Base-by-base conservation (phyloP, 2,113 vertebrate species). In the Entelurus aequoreus region DNA sequence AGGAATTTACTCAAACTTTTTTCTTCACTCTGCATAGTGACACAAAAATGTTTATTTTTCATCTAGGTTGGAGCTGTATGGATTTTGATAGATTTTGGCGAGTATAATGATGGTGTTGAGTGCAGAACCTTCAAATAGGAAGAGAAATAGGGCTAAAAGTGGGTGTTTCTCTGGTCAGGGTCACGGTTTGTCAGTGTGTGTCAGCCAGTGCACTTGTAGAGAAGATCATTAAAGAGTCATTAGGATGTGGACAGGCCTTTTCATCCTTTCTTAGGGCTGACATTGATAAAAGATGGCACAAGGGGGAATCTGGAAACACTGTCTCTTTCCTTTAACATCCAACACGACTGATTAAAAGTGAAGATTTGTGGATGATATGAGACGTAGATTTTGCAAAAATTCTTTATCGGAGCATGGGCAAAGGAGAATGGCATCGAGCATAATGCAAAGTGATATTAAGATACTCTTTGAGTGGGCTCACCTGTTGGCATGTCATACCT, bases 161-260 rank as follows among this genome's bases (percentile, higher is more conserved):
- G 87, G 81, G 80, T 80, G 84, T 85, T 85, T 68, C 71, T 75
- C 71, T 66, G 80, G 83, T 86, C 80, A 77, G 72, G 80, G 78
- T 76, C 50, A 73, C 75, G 56, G 71, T 76, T 78, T 69, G 78
- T 82, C 81, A 77, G 67, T 80, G 74, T 73, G 79, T 79, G 75
- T 88, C 73, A 83, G 71, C 63, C 73, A 83, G 71, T 61, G 38
- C 76, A 68, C 57, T 35, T n/a, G 69, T 49, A 64, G 68, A 70
- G 71, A 60, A 71, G 83, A 78, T 77, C 75, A 83, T 85, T 86
- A 85, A 75, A 75, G 73, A 78, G 74, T 83, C 75, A 81, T 85
- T 87, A 86, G 75, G 70, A 69, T 53, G 72, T 80, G 72, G 75
- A 77, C 65, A 48, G 82, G 81, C 68, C 74, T 82, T 66, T 38